Base-by-base conservation (phyloP, 2,888 invertebrate genomes). In the Eledona agricola region DNA sequence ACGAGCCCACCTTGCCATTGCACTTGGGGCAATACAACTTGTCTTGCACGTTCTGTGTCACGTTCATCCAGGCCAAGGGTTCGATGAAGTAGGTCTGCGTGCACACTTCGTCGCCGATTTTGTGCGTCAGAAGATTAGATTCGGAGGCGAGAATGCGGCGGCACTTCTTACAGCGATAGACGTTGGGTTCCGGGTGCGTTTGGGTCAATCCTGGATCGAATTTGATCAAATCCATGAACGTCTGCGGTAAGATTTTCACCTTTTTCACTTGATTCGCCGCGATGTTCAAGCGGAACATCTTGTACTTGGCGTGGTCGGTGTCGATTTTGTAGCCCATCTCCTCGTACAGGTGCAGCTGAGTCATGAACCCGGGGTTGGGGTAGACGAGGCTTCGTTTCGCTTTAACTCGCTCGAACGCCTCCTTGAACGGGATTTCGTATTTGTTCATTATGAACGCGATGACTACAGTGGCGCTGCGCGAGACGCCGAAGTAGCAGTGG, bases 401-500 rank as follows among this genome's bases (percentile, higher is more conserved):
- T 72, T 86, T 87, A 0, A 90, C 89, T 57, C 55, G 70, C 26
- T 85, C 81, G 54, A 86, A 85, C 0, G 93, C 93, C 34, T 88
- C 86, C 19, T 83, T 80, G 62, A 87, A 89, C 49, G 83, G 82
- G 26, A 91, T 73, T n/a, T 83, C 77, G 70, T 91, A 84, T 63
- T 89, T 90, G 69, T 89, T 88, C 96, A 96, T 96, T 5, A 93
- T 76, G 72, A 88, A 93, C 0, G 90, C 93, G 47, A 93, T 87
- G 0, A 94, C 89, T 1, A 94, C 80, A 0, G 94, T 88, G 0
- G 93, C 90, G 72, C 95, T 95, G 42, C 96, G 83, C 0, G 95
- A 96, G 1, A 94, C 88, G 6, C 96, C 96, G 66, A 88, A 94
- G 72, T 92, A 92, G 75, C 96, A 96, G 71, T 96, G 96, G 1